Base-by-base conservation (phyloP, 2,888 invertebrate genomes). In the Agrotis puta region DNA sequence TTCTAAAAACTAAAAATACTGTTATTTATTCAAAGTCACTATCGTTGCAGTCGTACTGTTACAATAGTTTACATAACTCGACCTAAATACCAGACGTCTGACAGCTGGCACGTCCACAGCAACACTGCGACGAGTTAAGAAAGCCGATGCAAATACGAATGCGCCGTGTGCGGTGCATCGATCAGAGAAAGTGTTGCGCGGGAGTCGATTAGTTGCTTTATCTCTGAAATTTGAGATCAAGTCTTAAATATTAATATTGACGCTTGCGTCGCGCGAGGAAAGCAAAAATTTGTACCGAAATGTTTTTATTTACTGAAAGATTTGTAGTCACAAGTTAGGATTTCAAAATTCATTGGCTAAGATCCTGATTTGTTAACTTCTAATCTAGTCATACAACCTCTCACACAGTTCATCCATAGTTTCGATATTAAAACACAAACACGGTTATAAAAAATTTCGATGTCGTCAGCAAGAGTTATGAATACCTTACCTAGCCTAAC, bases 131-230 rank as follows among this genome's bases (percentile, higher is more conserved):
- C 48, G 20, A 45, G 58, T 77, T 64, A 71, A 69, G 74, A 66
- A 74, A 74, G 65, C 50, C 58, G 59, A 51, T 72, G 74, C 67
- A 77, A 54, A 58, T 18, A 80, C 82, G 77, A 82, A 77, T 57
- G 70, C 67, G 50, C 64, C 18, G 70, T 79, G 39, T 65, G 50
- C 64, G n/a, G 70, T 79, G 75, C 79, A 73, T 24, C 53, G 71
- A 76, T 62, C 56, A 74, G 79, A 82, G 79, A 82, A 81, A 81
- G 81, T 81, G 62, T 48, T 71, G 64, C 67, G 33, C 73, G 22
- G 20, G 64, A 56, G 56, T 33, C 33, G 58, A 57, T 45, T 43
- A 76, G 70, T 75, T 50, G 20, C 22, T 68, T 57, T 70, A 54
- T 68, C 70, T 77, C 48, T 11, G 18, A 22, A 56, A 66, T 27